Evolutionary conservation across 2,888 invertebrate species (phyloP).

Genomic region (Pyrgus malvae): DNA sequence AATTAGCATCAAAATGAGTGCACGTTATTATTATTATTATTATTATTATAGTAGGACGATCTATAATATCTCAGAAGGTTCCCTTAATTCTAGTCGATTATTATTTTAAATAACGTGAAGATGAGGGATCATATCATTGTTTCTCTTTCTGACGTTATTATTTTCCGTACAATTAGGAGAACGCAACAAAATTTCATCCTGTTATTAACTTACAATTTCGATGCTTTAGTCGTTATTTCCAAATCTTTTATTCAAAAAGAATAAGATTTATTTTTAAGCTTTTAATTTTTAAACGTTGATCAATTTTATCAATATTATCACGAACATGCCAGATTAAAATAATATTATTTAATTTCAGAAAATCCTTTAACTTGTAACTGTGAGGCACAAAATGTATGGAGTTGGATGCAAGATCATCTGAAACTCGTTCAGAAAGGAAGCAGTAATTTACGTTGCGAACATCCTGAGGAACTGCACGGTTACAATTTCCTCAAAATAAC

Average conservation of each 20-base stretch:
- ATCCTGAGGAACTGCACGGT: conserved; percentile 90
- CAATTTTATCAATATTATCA: too few species aligned
- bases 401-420: conserved; percentile 94
- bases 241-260: background rate
- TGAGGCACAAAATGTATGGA: conserved; percentile 94
- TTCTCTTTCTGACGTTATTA: background rate
- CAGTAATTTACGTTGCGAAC: conserved; percentile 88
- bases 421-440: conserved; percentile 85
- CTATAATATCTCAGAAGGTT: background rate
- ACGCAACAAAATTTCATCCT: background rate
- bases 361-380: conserved; percentile 95
- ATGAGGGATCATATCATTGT: background rate
- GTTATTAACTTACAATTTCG: background rate
- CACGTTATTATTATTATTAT: too few species aligned
- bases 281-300: too few species aligned
- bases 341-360: conserved; percentile 74
- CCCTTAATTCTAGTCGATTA: background rate
- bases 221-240: too few species aligned
- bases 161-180: background rate
- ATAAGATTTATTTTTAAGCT: too few species aligned
- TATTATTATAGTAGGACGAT: background rate
- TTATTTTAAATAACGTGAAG: conserved; percentile 3
- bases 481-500: conserved; percentile 88
- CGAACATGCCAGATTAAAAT: too few species aligned
- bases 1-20: background rate